Percentiles rank a stretch among this genome's conserved stretches.
Conservation (phyloP, 2,888 invertebrate genomes). For the Amaurobius ferox region DNA sequence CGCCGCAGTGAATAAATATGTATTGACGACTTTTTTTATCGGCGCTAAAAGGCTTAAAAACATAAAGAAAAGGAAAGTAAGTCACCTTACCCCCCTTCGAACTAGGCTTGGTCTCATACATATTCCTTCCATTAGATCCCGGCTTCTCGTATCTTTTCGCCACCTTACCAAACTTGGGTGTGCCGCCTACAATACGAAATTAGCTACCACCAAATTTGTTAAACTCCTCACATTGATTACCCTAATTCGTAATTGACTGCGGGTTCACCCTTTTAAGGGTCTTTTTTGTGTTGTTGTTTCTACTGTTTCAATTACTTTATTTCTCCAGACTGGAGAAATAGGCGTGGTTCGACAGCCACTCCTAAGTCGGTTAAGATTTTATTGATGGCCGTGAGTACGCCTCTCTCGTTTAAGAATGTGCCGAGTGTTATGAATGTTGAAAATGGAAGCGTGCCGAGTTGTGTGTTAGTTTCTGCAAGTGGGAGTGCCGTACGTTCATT, state of each 20-base stretch:
- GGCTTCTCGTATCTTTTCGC: constrained; percentile 18
- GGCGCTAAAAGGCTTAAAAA: constrained; percentile 16
- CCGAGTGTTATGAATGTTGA: constrained; percentile 33
- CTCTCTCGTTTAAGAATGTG: constrained; percentile 42
- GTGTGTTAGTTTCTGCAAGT: background rate
- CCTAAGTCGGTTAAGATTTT: constrained; percentile 45
- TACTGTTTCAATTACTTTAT: constrained; percentile 8
- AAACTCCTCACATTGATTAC: constrained; percentile 33
- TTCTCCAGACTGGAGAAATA: background rate
- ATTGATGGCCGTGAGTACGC: constrained; percentile 46
- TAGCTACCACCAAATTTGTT: constrained; percentile 46
- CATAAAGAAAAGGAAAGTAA: background rate
- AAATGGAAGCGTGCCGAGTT: background rate
- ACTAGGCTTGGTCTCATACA: constrained; percentile 48
- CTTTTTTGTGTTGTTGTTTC: background rate
- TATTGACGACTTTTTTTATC: constrained; percentile 42
- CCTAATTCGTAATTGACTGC: constrained; percentile 41
- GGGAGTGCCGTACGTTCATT: constrained; percentile 37
- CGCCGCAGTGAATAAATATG: constrained; percentile 41
- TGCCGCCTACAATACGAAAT: constrained; percentile 56
- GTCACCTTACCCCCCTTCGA: background rate
- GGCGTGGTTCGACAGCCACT: constrained; percentile 31
- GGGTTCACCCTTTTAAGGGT: constrained; percentile 27
- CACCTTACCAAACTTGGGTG: constrained; percentile 21
- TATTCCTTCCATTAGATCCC: constrained; percentile 50